Conservation (phyloP, 2,797 vertebrate genomes). For the Sebastes itinus region DNA sequence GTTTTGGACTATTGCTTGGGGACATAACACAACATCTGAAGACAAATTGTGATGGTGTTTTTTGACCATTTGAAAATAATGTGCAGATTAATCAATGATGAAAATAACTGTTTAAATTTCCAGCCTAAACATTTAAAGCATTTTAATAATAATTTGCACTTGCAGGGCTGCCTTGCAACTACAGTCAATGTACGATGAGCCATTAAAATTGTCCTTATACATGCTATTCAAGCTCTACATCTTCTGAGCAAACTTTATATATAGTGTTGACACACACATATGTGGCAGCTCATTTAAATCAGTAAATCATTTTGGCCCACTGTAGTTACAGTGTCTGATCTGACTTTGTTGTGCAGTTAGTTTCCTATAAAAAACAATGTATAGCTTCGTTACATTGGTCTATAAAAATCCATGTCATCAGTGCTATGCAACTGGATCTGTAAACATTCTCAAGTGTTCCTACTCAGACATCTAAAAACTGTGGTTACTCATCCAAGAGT, state of each 20-base stretch:
- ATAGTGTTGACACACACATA: neutral
- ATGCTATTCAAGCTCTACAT: neutral
- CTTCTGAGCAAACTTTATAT: neutral
- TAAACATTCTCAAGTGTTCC: slow-evolving; percentile 56
- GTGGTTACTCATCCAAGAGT: neutral
- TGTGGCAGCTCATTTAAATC: neutral
- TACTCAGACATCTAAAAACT: slow-evolving; percentile 6
- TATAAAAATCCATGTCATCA: slow-evolving; percentile 18
- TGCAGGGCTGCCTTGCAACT: neutral
- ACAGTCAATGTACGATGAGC: neutral
- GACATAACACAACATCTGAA: neutral
- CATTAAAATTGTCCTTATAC: neutral
- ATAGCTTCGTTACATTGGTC: slow-evolving; percentile 14
- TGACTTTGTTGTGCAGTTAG: slow-evolving; percentile 1
- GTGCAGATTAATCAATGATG: neutral
- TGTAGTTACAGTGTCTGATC: neutral
- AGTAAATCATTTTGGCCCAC: neutral
- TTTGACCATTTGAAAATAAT: neutral
- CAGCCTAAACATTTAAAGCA: neutral
- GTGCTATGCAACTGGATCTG: slow-evolving; percentile 14
- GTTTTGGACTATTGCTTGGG: neutral
- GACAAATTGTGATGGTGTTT: neutral
- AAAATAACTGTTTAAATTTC: neutral
- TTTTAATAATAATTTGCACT: neutral
- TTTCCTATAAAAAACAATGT: slow-evolving; percentile 15